phyloP scores from a whole-genome alignment of 2,888 invertebrate species.

The Philopedon plagiatum region DNA sequence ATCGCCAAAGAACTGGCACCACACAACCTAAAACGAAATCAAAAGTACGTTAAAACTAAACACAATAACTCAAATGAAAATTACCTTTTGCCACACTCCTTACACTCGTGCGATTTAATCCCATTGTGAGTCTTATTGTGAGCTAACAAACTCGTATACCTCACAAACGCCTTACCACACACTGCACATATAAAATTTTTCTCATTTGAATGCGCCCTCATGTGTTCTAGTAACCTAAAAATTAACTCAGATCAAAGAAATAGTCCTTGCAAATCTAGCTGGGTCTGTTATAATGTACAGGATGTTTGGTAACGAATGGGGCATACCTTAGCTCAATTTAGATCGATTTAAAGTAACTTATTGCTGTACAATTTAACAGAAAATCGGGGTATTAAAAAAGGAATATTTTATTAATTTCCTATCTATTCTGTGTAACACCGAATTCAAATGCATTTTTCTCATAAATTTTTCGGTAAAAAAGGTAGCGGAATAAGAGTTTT shows the following conservation, averaged over 20 bases:
- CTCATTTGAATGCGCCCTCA: conserved; percentile 66
- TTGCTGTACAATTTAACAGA: no score
- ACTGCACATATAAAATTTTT: conserved; percentile 66
- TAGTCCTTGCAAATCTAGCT: no score
- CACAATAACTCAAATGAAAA: neutral
- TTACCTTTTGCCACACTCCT: conserved; percentile 67
- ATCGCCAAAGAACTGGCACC: conserved; percentile 66
- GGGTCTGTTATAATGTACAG: neutral
- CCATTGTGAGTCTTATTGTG: conserved; percentile 67
- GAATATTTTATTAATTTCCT: no score
- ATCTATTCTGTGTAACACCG: no score
- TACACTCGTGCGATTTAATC: conserved; percentile 65
- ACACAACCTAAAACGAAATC: conserved; percentile 62
- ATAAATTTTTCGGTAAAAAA: no score
- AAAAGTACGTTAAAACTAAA: neutral
- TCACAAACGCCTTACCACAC: conserved; percentile 67
- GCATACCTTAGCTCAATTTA: no score
- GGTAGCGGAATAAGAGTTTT: no score
- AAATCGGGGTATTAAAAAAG: no score
- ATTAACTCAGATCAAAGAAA: neutral
- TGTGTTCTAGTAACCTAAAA: conserved; percentile 64
- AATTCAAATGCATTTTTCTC: no score
- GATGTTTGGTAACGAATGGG: no score
- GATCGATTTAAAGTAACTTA: no score
- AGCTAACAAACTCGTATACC: conserved; percentile 65